Evolutionary conservation across 1,140 invertebrate genomes (phyloP).

Genomic region (Oreohelix idahoensis): DNA sequence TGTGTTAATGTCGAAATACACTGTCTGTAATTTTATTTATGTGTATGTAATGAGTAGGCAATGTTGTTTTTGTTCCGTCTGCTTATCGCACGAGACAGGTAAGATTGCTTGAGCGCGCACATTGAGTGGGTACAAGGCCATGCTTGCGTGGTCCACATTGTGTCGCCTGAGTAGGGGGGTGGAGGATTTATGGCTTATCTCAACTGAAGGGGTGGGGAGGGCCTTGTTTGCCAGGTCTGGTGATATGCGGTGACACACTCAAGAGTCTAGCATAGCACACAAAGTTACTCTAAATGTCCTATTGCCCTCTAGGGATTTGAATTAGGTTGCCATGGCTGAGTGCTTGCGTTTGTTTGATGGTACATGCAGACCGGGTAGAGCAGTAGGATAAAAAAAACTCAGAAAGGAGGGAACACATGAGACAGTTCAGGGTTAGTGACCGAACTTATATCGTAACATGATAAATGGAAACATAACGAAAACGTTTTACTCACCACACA

Average conservation of each 20-base stretch:
- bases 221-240: not conserved
- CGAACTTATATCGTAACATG: no score
- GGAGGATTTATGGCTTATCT: not conserved
- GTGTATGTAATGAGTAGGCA: not conserved
- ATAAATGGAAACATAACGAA: no score
- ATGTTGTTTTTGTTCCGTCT: not conserved
- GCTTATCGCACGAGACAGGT: slow-evolving; percentile 8
- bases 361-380: no score
- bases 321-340: not conserved
- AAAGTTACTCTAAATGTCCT: not conserved
- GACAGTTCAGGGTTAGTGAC: no score
- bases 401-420: no score
- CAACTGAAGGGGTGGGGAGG: not conserved
- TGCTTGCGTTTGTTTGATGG: not conserved
- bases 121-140: not conserved
- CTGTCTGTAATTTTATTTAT: no score
- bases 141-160: not conserved
- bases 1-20: no score
- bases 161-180: not conserved
- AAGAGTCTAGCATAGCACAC: not conserved
- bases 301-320: not conserved
- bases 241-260: slow-evolving; percentile 6
- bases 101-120: not conserved
- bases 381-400: no score
- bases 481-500: no score